Percentiles rank a stretch among this genome's conserved stretches.
Conservation (phyloP, 2,113 vertebrate species). For the Colius striatus region DNA sequence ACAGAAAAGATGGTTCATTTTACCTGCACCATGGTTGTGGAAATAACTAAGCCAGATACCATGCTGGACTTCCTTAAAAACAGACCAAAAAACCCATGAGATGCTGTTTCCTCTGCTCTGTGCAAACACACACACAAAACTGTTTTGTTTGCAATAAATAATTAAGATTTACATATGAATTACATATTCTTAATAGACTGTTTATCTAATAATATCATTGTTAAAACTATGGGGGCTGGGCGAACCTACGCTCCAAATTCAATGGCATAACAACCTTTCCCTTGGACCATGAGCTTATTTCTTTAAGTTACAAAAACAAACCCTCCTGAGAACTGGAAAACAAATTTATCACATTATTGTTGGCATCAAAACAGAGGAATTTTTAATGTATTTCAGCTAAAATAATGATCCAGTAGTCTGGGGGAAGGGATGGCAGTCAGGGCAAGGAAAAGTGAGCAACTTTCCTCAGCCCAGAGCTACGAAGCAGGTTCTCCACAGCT, state of each 20-base stretch:
- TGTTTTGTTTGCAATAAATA: conserved; percentile 5
- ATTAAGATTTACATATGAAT: not conserved
- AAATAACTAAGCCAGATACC: not conserved
- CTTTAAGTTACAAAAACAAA: conserved; percentile 13
- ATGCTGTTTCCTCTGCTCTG: not conserved
- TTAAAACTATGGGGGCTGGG: not conserved
- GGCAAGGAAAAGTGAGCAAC: not conserved
- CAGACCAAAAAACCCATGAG: not conserved
- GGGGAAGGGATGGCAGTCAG: not conserved
- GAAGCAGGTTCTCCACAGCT: not conserved
- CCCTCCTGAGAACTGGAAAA: not conserved
- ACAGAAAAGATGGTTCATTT: not conserved
- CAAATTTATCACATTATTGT: conserved; percentile 69
- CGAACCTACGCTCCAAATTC: not conserved
- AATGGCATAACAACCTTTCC: conserved; percentile 56
- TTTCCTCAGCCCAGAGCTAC: not conserved
- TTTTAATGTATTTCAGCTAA: conserved; percentile 73
- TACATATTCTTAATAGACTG: conserved; percentile 41
- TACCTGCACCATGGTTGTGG: not conserved
- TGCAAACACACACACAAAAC: not conserved
- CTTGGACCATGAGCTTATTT: conserved; percentile 12
- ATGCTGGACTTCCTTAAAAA: not conserved
- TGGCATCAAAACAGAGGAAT: conserved; percentile 74
- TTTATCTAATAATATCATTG: not conserved
- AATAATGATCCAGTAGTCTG: conserved; percentile 55